These are phyloP conservation scores for Labrus mixtus DNA, from an alignment of 2,113 vertebrate species.

Conservation along the genomic window DNA sequence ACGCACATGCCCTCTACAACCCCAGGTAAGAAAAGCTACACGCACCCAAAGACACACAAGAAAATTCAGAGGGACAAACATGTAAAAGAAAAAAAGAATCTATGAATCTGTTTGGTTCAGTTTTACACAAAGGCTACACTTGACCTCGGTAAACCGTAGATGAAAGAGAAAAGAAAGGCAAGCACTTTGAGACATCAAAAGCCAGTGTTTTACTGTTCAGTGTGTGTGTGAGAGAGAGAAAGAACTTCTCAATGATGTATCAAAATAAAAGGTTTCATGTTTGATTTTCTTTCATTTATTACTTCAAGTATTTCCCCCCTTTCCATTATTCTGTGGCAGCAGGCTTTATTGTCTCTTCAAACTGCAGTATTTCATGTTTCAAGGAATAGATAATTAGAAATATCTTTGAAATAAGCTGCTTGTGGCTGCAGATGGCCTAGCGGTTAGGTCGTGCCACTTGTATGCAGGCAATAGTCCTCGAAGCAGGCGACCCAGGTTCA, in stretches of 20 bases:
- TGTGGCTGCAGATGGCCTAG: too few species aligned
- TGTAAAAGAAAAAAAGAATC: conserved; percentile 10
- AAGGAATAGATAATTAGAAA: background rate
- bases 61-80: background rate
- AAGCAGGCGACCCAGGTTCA: too few species aligned
- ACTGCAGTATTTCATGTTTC: background rate
- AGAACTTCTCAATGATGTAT: too few species aligned
- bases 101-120: conserved; percentile 21
- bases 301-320: background rate
- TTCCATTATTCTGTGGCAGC: background rate
- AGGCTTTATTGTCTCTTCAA: background rate
- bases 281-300: background rate
- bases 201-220: conserved; percentile 34
- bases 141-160: conserved; percentile 49
- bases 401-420: conserved; percentile 6
- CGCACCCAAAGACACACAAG: conserved; percentile 1
- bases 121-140: conserved; percentile 48
- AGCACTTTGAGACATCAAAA: conserved; percentile 45
- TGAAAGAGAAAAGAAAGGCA: conserved; percentile 49
- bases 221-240: background rate
- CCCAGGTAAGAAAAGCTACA: conserved; percentile 71
- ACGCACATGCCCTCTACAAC: conserved; percentile 87
- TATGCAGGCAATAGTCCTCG: too few species aligned
- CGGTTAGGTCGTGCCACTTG: background rate
- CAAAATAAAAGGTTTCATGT: background rate